These are phyloP conservation scores for Erethizon dorsatum DNA, from an alignment of 2,797 vertebrate species.

Conservation along the genomic window DNA sequence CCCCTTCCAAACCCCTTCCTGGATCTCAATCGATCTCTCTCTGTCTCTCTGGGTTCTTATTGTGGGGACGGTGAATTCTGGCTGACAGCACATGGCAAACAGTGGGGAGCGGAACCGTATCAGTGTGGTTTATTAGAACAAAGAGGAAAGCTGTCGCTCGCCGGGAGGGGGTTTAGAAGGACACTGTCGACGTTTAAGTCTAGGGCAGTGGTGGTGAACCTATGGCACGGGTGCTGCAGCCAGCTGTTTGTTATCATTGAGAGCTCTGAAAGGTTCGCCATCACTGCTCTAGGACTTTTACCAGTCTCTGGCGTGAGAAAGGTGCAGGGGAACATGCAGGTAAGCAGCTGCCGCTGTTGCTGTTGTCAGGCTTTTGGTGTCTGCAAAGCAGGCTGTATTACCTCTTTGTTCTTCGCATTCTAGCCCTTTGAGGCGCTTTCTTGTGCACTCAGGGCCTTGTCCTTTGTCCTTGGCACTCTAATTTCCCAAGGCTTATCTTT, in stretches of 20 bases:
- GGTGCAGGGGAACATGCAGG: not conserved
- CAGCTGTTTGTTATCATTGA: not conserved
- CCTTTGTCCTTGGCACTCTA: not conserved
- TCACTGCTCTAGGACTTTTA: not conserved
- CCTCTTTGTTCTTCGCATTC: not conserved
- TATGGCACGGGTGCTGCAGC: not conserved
- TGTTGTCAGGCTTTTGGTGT: not conserved
- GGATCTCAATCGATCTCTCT: no score
- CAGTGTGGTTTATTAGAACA: not conserved
- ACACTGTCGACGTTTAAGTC: not conserved
- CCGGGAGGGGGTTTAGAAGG: not conserved
- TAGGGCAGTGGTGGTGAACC: not conserved
- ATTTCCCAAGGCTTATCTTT: not conserved
- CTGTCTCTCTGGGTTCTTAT: not conserved
- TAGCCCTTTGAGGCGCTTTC: not conserved
- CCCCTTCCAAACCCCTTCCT: no score
- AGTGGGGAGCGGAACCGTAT: not conserved
- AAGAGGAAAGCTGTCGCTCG: not conserved
- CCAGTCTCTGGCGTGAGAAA: not conserved
- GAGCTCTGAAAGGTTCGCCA: not conserved
- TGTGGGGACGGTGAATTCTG: not conserved
- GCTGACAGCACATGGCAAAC: not conserved
- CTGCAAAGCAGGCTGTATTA: not conserved
- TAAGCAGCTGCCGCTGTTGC: not conserved
- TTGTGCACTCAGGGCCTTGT: not conserved